Evolutionary conservation across 2,113 vertebrate species (phyloP).

Genomic region (Barbus barbus): DNA sequence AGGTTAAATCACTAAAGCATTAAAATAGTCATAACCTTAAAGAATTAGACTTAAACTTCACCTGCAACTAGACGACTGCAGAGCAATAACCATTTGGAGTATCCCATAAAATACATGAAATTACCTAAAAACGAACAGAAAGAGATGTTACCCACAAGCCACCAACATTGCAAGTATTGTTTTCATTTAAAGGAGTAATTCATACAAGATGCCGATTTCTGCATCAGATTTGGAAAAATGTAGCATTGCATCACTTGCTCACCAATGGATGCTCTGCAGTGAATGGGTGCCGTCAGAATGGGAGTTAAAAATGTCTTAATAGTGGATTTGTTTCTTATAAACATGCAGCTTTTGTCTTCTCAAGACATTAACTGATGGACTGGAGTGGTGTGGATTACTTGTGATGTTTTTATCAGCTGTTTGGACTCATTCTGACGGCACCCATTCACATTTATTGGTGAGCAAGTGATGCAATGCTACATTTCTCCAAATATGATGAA

Average conservation of each 20-base stretch:
- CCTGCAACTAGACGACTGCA: constrained; percentile 83
- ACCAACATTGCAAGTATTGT: too few species aligned
- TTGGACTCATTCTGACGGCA: too few species aligned
- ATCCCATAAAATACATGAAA: constrained; percentile 83
- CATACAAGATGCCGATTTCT: background rate
- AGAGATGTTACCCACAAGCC: background rate
- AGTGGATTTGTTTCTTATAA: too few species aligned
- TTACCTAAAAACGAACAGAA: constrained; percentile 70
- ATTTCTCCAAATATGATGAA: background rate
- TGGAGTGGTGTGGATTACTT: too few species aligned
- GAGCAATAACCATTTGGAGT: constrained; percentile 83
- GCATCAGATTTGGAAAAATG: background rate
- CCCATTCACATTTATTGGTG: too few species aligned
- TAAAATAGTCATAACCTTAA: background rate
- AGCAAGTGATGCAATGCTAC: too few species aligned
- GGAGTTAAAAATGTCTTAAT: too few species aligned
- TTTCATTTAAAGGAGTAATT: too few species aligned
- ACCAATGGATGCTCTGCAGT: background rate
- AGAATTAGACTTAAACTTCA: constrained; percentile 50
- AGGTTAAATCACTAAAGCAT: background rate
- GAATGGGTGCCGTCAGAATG: background rate
- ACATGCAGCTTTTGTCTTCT: too few species aligned
- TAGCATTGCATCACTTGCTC: background rate
- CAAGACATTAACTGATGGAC: too few species aligned
- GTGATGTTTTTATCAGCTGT: too few species aligned